These are phyloP conservation scores for Tridacna gigas DNA, from an alignment of 2,888 invertebrate genomes.

Conservation along the genomic window DNA sequence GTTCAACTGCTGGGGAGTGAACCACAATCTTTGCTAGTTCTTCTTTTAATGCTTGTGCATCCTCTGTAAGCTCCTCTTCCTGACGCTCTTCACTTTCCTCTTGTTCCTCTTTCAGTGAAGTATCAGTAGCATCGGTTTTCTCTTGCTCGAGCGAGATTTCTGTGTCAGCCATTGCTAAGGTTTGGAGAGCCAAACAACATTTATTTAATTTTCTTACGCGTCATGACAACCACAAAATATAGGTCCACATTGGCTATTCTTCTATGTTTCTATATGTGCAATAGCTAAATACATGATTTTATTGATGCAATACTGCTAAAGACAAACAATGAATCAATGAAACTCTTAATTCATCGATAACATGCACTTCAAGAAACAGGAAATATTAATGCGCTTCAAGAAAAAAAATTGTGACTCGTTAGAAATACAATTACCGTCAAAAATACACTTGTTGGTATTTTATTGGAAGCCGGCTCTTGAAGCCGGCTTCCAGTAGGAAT, in stretches of 20 bases:
- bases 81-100: conserved; percentile 62
- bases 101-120: conserved; percentile 59
- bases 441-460: too few relatives aligned
- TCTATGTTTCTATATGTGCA: background rate
- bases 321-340: too few relatives aligned
- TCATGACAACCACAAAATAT: conserved; percentile 71
- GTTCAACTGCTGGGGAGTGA: conserved; percentile 75
- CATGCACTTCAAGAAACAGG: too few relatives aligned
- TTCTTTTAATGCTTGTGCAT: conserved; percentile 78
- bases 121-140: conserved; percentile 57
- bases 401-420: too few relatives aligned
- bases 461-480: too few relatives aligned
- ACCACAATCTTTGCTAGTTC: conserved; percentile 81
- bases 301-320: background rate
- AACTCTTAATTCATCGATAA: too few relatives aligned
- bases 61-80: conserved; percentile 70
- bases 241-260: conserved; percentile 29
- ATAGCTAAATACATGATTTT: background rate
- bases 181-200: conserved; percentile 52
- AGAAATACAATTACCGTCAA: too few relatives aligned
- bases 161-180: conserved; percentile 50
- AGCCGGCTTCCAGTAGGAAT: too few relatives aligned
- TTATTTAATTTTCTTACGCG: conserved; percentile 68
- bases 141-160: conserved; percentile 50
- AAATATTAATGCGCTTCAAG: too few relatives aligned